Conservation (phyloP, 1,140 invertebrate genomes). For the Phortica variegata region DNA sequence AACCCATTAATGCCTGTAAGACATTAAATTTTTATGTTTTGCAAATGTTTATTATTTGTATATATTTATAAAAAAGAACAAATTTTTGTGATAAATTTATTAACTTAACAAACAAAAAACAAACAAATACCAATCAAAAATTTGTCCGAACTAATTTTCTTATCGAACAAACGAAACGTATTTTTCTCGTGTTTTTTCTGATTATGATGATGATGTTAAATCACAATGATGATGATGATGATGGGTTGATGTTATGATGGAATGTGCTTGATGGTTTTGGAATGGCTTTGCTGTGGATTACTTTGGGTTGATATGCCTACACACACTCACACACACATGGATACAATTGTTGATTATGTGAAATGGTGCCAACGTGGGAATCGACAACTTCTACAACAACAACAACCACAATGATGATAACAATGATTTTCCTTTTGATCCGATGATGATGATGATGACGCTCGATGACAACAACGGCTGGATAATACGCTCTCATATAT, state of each 20-base stretch:
- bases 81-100: slow-evolving; percentile 46
- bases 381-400: slow-evolving; percentile 5
- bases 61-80: slow-evolving; percentile 1
- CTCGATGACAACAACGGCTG: not conserved
- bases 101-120: slow-evolving; percentile 18
- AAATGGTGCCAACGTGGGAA: slow-evolving; percentile 49
- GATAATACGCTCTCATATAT: slow-evolving; percentile 9
- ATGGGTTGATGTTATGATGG: slow-evolving; percentile 31
- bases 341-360: not conserved
- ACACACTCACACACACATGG: too few relatives aligned
- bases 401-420: too few relatives aligned
- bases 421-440: too few relatives aligned
- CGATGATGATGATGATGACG: too few relatives aligned
- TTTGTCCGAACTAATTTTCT: slow-evolving; percentile 58
- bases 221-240: slow-evolving; percentile 54
- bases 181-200: slow-evolving; percentile 59
- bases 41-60: too few relatives aligned
- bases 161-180: slow-evolving; percentile 58
- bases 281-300: slow-evolving; percentile 13
- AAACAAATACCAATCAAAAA: slow-evolving; percentile 49
- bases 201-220: slow-evolving; percentile 55
- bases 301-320: too few relatives aligned
- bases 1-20: not conserved
- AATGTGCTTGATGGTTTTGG: slow-evolving; percentile 16
- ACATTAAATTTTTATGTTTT: too few relatives aligned